phyloP scores from a whole-genome alignment of 2,888 invertebrate species.

The Tricholauxania praeusta region DNA sequence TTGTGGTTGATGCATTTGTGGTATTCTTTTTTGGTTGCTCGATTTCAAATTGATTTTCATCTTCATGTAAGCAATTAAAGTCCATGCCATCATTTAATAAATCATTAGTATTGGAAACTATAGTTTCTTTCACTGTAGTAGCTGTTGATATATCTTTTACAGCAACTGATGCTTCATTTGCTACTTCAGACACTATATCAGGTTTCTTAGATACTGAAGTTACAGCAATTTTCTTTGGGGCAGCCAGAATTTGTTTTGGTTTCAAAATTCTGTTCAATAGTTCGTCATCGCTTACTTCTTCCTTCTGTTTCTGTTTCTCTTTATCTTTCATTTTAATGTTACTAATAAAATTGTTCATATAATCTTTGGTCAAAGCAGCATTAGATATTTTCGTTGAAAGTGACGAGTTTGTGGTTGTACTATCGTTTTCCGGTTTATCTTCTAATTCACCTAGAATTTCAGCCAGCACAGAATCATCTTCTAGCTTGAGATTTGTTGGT shows the following conservation, averaged over 20 bases:
- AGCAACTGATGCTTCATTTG: neutral
- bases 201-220: neutral
- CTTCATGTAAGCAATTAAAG: slow-evolving; percentile 64
- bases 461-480: slow-evolving; percentile 83
- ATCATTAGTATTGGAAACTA: slow-evolving; percentile 12
- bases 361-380: slow-evolving; percentile 63
- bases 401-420: slow-evolving; percentile 12
- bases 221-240: slow-evolving; percentile 40
- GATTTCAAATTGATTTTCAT: slow-evolving; percentile 62
- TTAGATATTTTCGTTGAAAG: slow-evolving; percentile 52
- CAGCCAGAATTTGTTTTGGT: slow-evolving; percentile 49
- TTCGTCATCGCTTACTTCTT: slow-evolving; percentile 61
- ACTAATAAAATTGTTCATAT: slow-evolving; percentile 64
- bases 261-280: slow-evolving; percentile 63
- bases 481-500: slow-evolving; percentile 72
- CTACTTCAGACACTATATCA: slow-evolving; percentile 1
- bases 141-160: neutral
- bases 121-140: neutral
- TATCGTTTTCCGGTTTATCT: slow-evolving; percentile 45
- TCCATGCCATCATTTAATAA: slow-evolving; percentile 61
- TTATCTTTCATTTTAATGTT: slow-evolving; percentile 61
- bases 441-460: slow-evolving; percentile 80
- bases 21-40: slow-evolving; percentile 32
- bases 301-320: slow-evolving; percentile 51
- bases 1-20: slow-evolving; percentile 49